Conservation (phyloP, 2,888 invertebrate species). For the Calliopum simillimum region DNA sequence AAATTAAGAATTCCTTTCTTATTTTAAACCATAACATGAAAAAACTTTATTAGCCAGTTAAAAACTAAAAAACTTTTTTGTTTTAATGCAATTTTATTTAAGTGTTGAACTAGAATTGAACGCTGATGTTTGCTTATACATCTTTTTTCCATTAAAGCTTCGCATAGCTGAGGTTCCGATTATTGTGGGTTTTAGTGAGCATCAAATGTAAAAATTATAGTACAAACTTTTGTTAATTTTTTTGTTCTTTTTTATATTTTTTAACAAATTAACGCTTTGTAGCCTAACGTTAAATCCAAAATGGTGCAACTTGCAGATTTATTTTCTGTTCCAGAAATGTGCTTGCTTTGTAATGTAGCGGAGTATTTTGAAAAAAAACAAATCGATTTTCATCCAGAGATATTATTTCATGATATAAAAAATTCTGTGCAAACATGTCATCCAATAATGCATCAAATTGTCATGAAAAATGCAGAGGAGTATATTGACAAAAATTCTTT, state of each 20-base stretch:
- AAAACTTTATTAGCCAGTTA: too few species aligned
- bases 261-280: neutral
- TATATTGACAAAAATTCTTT: conserved; percentile 83
- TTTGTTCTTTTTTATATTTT: too few species aligned
- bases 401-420: conserved; percentile 93
- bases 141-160: too few species aligned
- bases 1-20: too few species aligned
- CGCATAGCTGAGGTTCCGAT: too few species aligned
- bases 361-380: conserved; percentile 91
- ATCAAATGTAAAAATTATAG: neutral
- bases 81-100: too few species aligned
- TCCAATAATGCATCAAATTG: conserved; percentile 89
- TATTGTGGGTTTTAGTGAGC: too few species aligned
- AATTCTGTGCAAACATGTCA: conserved; percentile 89
- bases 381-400: conserved; percentile 95
- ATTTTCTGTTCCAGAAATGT: conserved; percentile 97
- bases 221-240: neutral
- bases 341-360: conserved; percentile 90
- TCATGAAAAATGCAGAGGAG: conserved; percentile 83
- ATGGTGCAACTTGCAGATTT: conserved; percentile 97
- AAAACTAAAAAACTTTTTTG: too few species aligned
- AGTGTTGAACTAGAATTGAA: too few species aligned
- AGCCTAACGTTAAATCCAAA: conserved; percentile 68
- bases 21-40: too few species aligned
- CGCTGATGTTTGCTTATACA: too few species aligned